phyloP scores from a whole-genome alignment of 1,140 invertebrate genomes.

The Andricus grossulariae region DNA sequence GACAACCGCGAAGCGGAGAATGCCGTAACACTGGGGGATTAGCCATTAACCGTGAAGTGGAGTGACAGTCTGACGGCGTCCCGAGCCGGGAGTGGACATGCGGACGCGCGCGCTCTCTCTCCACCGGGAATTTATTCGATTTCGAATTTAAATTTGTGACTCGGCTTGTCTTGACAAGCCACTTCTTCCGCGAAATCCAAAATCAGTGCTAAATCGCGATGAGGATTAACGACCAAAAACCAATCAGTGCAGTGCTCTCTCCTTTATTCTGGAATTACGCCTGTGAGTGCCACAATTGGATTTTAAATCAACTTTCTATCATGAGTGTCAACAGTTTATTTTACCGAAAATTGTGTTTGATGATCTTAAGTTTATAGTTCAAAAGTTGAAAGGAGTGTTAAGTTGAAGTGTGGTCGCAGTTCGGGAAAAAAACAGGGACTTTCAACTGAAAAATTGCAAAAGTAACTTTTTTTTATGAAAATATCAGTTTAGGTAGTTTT shows the following conservation, averaged over 20 bases:
- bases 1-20: constrained; percentile 34
- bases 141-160: constrained; percentile 37
- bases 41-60: constrained; percentile 45
- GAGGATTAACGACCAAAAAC: constrained; percentile 3
- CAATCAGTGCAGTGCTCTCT: neutral
- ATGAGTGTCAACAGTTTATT: neutral
- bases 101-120: constrained; percentile 24
- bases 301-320: neutral
- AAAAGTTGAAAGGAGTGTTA: no score
- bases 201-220: neutral
- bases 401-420: no score
- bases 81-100: constrained; percentile 18
- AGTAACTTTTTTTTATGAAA: no score
- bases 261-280: neutral
- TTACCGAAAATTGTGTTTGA: neutral
- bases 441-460: no score
- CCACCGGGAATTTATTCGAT: constrained; percentile 34
- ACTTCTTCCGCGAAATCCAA: neutral
- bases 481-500: no score
- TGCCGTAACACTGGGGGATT: constrained; percentile 42
- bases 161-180: neutral
- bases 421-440: no score
- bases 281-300: neutral
- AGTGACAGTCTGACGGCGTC: constrained; percentile 35
- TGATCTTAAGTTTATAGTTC: no score